Conservation (phyloP, 2,888 invertebrate genomes). For the Drosophila mettleri region DNA sequence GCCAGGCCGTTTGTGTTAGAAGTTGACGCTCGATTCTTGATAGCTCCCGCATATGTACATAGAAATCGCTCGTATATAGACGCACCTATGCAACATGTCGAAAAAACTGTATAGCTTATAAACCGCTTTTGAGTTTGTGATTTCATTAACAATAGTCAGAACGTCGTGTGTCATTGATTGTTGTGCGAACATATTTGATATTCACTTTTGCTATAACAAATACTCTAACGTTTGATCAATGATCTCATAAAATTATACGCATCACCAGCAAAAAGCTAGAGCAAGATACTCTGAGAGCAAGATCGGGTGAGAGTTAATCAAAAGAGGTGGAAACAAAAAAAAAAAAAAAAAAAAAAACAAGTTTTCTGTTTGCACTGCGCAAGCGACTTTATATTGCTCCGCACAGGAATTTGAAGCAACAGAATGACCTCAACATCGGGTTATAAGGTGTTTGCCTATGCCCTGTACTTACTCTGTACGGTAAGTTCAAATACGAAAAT, state of each 20-base stretch:
- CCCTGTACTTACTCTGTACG: constrained; percentile 72
- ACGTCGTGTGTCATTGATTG: constrained; percentile 22
- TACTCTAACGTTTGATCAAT: constrained; percentile 20
- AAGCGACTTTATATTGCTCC: constrained; percentile 10
- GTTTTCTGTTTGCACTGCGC: constrained; percentile 19
- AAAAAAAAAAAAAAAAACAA: constrained; percentile 23
- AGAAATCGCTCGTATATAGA: constrained; percentile 18
- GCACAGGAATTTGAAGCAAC: constrained; percentile 15
- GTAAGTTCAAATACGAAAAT: constrained; percentile 61
- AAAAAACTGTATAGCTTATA: constrained; percentile 3
- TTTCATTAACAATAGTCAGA: constrained; percentile 23
- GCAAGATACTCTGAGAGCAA: constrained; percentile 9
- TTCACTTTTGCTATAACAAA: constrained; percentile 10
- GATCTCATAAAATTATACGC: constrained; percentile 39
- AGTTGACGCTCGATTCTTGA: constrained; percentile 21
- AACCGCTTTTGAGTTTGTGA: constrained; percentile 11
- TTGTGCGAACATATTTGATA: constrained; percentile 7
- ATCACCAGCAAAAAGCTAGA: constrained; percentile 8
- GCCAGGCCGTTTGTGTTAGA: not conserved
- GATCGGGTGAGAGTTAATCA: constrained; percentile 3
- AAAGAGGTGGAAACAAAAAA: constrained; percentile 1
- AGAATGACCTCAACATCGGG: constrained; percentile 76
- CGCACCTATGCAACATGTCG: constrained; percentile 25
- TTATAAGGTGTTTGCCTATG: constrained; percentile 69
- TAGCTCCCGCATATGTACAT: constrained; percentile 10